Percentiles rank a stretch among this genome's conserved stretches.
phyloP scores from a whole-genome alignment of 2,113 vertebrate species.

The Datnioides undecimradiatus region DNA sequence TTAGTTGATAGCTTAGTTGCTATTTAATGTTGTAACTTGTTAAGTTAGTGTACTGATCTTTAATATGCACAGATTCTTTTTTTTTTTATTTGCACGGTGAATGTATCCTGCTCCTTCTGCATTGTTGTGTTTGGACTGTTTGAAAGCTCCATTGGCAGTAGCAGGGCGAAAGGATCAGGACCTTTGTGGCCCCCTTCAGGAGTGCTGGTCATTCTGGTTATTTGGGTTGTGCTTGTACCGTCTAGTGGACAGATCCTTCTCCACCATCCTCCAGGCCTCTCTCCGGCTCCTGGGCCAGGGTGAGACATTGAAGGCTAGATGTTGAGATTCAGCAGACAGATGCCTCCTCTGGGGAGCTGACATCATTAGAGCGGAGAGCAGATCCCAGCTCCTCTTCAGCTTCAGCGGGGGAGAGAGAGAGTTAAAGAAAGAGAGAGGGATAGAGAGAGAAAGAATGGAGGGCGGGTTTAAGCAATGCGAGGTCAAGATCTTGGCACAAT shows the following conservation, averaged over 20 bases:
- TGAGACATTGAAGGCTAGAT: slow-evolving; percentile 65
- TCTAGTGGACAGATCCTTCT: slow-evolving; percentile 35
- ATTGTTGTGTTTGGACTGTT: background rate
- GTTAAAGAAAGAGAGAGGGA: slow-evolving; percentile 50
- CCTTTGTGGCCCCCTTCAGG: slow-evolving; percentile 13
- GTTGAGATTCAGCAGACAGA: slow-evolving; percentile 78
- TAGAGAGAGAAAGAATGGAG: slow-evolving; percentile 44
- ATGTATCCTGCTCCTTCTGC: background rate
- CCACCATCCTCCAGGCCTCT: slow-evolving; percentile 31
- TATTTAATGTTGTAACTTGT: background rate
- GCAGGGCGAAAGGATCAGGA: background rate
- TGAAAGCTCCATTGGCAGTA: background rate
- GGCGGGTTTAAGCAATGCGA: slow-evolving; percentile 74
- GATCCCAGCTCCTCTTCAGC: slow-evolving; percentile 58
- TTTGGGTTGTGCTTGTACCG: slow-evolving; percentile 18
- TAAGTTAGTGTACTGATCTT: background rate
- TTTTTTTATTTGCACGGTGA: background rate
- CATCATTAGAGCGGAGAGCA: slow-evolving; percentile 81
- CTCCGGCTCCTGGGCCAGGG: slow-evolving; percentile 33
- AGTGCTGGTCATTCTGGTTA: slow-evolving; percentile 7
- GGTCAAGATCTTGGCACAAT: slow-evolving; percentile 79
- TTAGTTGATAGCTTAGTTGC: background rate
- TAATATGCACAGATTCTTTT: background rate
- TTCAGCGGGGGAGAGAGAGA: slow-evolving; percentile 41
- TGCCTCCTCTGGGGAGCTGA: slow-evolving; percentile 73